Percentiles rank a stretch among this genome's conserved stretches.
Conservation (phyloP, 2,113 vertebrate genomes). For the Euleptes europaea region DNA sequence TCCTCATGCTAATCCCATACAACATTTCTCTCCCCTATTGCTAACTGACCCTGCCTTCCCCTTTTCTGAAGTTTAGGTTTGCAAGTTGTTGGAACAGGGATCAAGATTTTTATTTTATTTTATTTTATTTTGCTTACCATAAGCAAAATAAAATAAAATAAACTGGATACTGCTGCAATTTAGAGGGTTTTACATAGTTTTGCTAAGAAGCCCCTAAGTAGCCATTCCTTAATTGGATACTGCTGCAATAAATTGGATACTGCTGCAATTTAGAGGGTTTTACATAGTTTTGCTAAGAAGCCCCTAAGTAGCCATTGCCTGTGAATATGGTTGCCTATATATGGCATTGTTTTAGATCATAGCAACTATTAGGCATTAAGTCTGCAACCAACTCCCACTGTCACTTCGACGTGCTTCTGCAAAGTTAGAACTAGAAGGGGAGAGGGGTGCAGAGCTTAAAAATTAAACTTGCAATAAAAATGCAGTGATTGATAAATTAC, state of each 20-base stretch:
- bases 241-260: no score
- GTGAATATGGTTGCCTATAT: background rate
- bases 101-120: background rate
- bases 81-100: background rate
- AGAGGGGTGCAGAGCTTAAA: background rate
- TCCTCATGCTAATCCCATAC: background rate
- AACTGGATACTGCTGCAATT: background rate
- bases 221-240: no score
- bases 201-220: background rate
- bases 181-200: background rate
- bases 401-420: background rate
- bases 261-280: background rate
- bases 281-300: background rate
- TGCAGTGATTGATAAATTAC: constrained; percentile 52
- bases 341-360: background rate
- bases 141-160: no score
- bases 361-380: background rate
- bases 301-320: background rate
- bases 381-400: background rate
- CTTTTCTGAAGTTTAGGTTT: background rate
- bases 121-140: no score
- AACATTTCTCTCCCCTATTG: background rate
- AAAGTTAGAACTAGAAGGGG: constrained; percentile 7
- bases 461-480: constrained; percentile 55
- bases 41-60: background rate